Percentiles rank a stretch among this genome's conserved stretches.
Evolutionary conservation across 2,113 vertebrate species (phyloP).

Genomic region (Aramus guarauna): DNA sequence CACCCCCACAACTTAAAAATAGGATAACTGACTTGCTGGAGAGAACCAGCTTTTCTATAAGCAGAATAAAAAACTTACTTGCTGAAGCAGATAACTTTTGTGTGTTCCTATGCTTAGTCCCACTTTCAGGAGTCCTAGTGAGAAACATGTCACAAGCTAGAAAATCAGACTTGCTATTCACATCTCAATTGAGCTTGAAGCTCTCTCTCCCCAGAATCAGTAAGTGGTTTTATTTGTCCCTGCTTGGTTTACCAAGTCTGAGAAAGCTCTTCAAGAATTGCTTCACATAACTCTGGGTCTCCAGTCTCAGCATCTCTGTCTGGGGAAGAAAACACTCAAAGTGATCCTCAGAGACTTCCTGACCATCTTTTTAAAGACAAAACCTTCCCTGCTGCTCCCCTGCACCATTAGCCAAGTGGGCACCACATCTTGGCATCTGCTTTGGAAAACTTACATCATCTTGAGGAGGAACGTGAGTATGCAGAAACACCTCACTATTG

Average conservation of each 20-base stretch:
- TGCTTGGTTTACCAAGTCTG: neutral
- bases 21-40: neutral
- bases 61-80: neutral
- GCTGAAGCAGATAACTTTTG: neutral
- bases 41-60: neutral
- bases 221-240: neutral
- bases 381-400: neutral
- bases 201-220: neutral
- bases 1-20: neutral
- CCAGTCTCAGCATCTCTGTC: neutral
- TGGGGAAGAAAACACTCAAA: neutral
- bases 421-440: neutral
- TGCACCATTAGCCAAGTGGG: neutral
- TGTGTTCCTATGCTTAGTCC: neutral
- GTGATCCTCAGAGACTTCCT: neutral
- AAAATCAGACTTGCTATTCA: neutral
- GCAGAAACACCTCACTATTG: neutral
- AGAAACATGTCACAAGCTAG: neutral
- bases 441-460: neutral
- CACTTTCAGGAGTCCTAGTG: neutral
- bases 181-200: neutral
- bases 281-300: neutral
- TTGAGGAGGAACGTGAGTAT: neutral
- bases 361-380: neutral
- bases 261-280: neutral